Percentiles rank a stretch among this genome's conserved stretches.
phyloP scores from a whole-genome alignment of 2,888 invertebrate species.

The Eupeodes luniger region DNA sequence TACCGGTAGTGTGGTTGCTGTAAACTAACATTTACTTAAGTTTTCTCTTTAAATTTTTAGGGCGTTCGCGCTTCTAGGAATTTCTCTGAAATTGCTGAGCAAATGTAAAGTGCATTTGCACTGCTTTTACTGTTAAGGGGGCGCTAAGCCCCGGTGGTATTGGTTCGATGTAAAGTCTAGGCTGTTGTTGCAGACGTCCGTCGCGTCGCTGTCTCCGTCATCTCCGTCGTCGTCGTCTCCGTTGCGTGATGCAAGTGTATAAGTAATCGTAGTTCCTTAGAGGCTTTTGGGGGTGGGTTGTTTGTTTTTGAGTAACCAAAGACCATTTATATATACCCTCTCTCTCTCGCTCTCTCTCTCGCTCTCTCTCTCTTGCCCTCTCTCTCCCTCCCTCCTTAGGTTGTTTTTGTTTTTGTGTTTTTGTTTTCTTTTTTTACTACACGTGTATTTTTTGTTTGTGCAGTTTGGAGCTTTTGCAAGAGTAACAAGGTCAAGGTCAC shows the following conservation, averaged over 20 bases:
- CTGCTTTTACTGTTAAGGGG: not conserved
- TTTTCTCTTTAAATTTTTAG: constrained; percentile 50
- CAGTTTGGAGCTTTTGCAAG: constrained; percentile 70
- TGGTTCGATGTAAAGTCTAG: constrained; percentile 48
- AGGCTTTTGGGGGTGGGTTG: constrained; percentile 7
- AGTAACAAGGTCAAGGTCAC: constrained; percentile 76
- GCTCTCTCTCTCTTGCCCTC: no score
- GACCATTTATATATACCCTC: no score
- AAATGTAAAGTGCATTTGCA: constrained; percentile 51
- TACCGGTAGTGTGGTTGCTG: constrained; percentile 4
- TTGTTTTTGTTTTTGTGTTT: constrained; percentile 25
- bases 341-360: not conserved
- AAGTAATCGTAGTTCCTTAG: not conserved
- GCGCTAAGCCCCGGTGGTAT: not conserved
- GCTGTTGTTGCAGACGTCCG: not conserved
- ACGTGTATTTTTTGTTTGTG: constrained; percentile 71
- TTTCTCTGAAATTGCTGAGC: constrained; percentile 18
- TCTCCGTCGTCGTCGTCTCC: no score
- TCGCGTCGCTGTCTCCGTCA: not conserved
- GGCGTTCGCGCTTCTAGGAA: constrained; percentile 1
- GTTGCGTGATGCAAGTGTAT: constrained; percentile 30
- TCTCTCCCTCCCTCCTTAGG: constrained; percentile 15
- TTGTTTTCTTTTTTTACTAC: constrained; percentile 46
- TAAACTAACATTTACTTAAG: constrained; percentile 69
- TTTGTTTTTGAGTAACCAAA: constrained; percentile 38